Conservation (phyloP, 2,888 invertebrate genomes). For the Troides helena region DNA sequence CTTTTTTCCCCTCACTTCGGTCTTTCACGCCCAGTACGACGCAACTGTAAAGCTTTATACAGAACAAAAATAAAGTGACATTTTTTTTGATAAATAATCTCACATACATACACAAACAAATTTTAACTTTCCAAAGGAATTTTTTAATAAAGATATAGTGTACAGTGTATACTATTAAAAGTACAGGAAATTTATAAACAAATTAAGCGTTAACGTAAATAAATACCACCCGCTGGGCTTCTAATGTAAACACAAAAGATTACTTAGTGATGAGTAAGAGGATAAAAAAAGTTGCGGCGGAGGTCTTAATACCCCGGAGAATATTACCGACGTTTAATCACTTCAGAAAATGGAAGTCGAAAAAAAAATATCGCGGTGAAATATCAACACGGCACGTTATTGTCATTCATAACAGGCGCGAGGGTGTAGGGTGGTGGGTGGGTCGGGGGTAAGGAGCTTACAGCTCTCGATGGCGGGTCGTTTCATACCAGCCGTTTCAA, state of each 20-base stretch:
- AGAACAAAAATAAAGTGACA: too few species aligned
- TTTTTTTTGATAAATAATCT: too few species aligned
- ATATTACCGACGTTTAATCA: slow-evolving; percentile 73
- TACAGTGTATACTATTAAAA: too few species aligned
- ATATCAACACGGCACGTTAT: slow-evolving; percentile 68
- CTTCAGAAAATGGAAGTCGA: slow-evolving; percentile 66
- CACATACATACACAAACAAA: too few species aligned
- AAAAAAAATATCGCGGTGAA: slow-evolving; percentile 62
- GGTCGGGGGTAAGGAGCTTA: slow-evolving; percentile 37
- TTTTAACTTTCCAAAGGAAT: too few species aligned
- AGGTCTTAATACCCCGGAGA: slow-evolving; percentile 49
- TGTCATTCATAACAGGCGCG: slow-evolving; percentile 74
- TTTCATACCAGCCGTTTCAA: slow-evolving; percentile 51
- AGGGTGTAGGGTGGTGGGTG: slow-evolving; percentile 36
- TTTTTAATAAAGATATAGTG: too few species aligned
- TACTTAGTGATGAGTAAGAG: slow-evolving; percentile 54
- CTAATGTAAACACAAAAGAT: slow-evolving; percentile 46
- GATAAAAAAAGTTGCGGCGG: slow-evolving; percentile 37
- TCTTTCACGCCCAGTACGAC: too few species aligned
- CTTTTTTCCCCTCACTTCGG: not conserved
- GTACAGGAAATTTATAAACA: too few species aligned
- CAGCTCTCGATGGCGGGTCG: slow-evolving; percentile 65
- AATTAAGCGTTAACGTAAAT: too few species aligned
- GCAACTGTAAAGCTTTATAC: too few species aligned
- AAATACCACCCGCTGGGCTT: not conserved